A percentile compares a stretch with the other conserved stretches of the same genome.
Evolutionary conservation across 2,888 invertebrate genomes (phyloP).

Genomic region (Andrena bucephala): DNA sequence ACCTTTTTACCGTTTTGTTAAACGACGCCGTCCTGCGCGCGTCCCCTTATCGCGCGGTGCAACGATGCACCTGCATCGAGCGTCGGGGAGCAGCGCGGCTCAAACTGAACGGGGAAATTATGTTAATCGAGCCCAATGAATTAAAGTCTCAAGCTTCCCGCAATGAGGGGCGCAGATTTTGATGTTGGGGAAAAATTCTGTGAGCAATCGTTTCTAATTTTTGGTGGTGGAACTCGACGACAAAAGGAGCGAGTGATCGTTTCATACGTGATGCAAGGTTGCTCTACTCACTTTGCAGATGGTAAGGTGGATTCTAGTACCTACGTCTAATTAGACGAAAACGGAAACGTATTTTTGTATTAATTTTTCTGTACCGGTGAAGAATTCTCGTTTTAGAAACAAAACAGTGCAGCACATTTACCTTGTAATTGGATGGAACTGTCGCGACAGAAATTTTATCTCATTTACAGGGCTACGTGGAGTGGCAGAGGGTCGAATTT

Average conservation of each 20-base stretch:
- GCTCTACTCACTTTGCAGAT: too few species aligned
- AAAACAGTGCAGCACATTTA: neutral
- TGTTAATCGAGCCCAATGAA: constrained; percentile 58
- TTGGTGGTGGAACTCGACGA: too few species aligned
- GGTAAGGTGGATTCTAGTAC: neutral
- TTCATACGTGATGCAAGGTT: too few species aligned
- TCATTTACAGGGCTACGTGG: constrained; percentile 31
- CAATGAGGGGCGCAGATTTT: neutral
- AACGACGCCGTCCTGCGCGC: constrained; percentile 40
- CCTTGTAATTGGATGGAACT: constrained; percentile 38
- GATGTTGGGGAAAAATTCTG: neutral
- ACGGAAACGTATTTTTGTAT: too few species aligned
- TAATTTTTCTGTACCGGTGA: too few species aligned
- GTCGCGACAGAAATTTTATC: constrained; percentile 53
- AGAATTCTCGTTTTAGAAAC: too few species aligned
- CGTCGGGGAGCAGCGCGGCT: constrained; percentile 26
- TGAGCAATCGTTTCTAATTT: too few species aligned
- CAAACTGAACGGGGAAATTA: constrained; percentile 65
- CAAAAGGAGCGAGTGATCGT: too few species aligned
- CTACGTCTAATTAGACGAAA: neutral
- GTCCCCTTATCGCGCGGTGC: constrained; percentile 49
- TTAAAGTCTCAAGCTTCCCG: constrained; percentile 56
- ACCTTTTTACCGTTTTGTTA: constrained; percentile 60
- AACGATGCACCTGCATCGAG: constrained; percentile 36
- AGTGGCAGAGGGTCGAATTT: constrained; percentile 25